Base-by-base conservation (phyloP, 2,888 invertebrate species). In the Thalpophila matura region DNA sequence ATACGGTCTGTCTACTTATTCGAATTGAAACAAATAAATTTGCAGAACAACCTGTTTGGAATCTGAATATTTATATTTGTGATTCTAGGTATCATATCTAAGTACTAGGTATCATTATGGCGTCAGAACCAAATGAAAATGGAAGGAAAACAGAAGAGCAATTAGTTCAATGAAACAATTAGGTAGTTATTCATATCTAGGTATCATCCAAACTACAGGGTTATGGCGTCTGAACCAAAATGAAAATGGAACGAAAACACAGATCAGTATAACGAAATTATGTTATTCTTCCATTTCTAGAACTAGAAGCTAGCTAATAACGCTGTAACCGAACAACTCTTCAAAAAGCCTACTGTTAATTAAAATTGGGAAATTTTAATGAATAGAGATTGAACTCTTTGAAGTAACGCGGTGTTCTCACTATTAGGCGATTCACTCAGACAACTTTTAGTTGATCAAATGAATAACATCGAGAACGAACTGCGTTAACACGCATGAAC, bases 181-280 rank as follows among this genome's bases (percentile, higher is more conserved):
- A n/a, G n/a, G n/a, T n/a, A n/a, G n/a, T n/a, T n/a, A n/a, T n/a
- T n/a, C n/a, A n/a, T n/a, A n/a, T n/a, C n/a, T n/a, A n/a, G n/a
- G 24, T 5, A 24, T 24, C 24, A 24, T 24, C 24, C 24, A 24
- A 40, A 20, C 16, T 12, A 27, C 10, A 16, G 6, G 7, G 5
- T 9, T 29, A 14, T 14, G n/a, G 16, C 1, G n/a, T 33, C 7
- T 10, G 14, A 31, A 12, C 7, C 9, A 10, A 31, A 14, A 27
- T 6, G 26, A 54, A 46, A 54, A 63, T 63, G 3, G 3, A 62
- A 62, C 42, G 33, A 35, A 55, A 55, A 43, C 16, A 31, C 18
- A 1, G 1, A 9, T 26, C 3, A 2, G 0, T 7, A 12, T 1
- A 29, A 33, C 12, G 9, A 40, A 46, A 63, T 7, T 35, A 20